Conservation (phyloP, 1,140 invertebrate species). For the Drosophila carrolli region DNA sequence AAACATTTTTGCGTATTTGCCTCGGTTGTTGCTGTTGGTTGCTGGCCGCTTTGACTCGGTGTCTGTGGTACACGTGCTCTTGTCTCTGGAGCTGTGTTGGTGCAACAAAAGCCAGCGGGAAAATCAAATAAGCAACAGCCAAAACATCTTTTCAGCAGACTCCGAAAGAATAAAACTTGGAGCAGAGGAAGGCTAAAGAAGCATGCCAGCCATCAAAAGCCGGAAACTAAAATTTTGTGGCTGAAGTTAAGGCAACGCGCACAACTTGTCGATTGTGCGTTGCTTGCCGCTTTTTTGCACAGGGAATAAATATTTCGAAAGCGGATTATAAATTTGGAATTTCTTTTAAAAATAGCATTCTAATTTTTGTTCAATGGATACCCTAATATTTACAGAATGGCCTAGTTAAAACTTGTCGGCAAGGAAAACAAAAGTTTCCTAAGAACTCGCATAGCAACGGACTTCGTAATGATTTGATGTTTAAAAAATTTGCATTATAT, state of each 20-base stretch:
- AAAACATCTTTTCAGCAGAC: constrained; percentile 61
- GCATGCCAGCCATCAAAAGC: constrained; percentile 69
- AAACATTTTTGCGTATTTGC: constrained; percentile 63
- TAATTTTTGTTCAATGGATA: too few relatives aligned
- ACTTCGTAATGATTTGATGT: too few relatives aligned
- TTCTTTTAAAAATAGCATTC: too few relatives aligned
- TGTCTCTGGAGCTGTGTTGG: constrained; percentile 44
- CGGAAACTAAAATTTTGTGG: constrained; percentile 80
- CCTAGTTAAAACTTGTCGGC: too few relatives aligned
- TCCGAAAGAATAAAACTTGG: constrained; percentile 47
- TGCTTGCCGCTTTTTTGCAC: constrained; percentile 16
- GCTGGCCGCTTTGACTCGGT: constrained; percentile 39
- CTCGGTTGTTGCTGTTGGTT: constrained; percentile 23
- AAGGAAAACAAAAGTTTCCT: too few relatives aligned
- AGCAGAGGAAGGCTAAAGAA: constrained; percentile 32
- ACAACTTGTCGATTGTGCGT: constrained; percentile 77
- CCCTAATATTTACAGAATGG: too few relatives aligned
- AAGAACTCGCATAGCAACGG: too few relatives aligned
- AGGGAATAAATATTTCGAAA: not conserved
- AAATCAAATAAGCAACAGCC: constrained; percentile 80
- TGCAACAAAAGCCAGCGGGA: constrained; percentile 62
- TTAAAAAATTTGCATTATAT: too few relatives aligned
- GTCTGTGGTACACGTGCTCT: constrained; percentile 59
- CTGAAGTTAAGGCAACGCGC: constrained; percentile 76
- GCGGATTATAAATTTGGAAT: too few relatives aligned